A percentile compares a stretch with the other conserved stretches of the same genome.
These are phyloP conservation scores for Tauraco erythrolophus DNA, from an alignment of 2,113 vertebrate species.

Conservation along the genomic window DNA sequence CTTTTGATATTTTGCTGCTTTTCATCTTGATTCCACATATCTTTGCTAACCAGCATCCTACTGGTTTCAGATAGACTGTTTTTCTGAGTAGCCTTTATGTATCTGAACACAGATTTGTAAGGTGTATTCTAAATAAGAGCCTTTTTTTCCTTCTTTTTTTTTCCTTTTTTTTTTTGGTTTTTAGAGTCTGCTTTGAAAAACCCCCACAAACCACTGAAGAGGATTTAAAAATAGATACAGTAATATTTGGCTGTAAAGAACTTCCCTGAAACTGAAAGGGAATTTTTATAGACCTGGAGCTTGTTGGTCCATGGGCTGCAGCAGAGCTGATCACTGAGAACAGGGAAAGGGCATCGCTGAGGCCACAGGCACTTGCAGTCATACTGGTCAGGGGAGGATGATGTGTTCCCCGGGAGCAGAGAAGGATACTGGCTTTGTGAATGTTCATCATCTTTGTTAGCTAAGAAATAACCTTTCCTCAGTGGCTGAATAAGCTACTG, in stretches of 20 bases:
- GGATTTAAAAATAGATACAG: not conserved
- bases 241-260: not conserved
- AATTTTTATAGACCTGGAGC: not conserved
- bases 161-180: not conserved
- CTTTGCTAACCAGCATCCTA: not conserved
- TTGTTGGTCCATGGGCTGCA: not conserved
- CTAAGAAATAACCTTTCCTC: not conserved
- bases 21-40: not conserved
- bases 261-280: not conserved
- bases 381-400: not conserved
- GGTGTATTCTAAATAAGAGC: not conserved
- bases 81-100: not conserved
- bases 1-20: slow-evolving; percentile 1
- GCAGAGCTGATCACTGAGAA: not conserved
- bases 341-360: not conserved
- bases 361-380: not conserved
- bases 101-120: not conserved
- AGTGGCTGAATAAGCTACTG: not conserved
- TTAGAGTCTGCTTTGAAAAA: not conserved
- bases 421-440: not conserved
- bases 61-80: not conserved
- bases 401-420: accelerated
- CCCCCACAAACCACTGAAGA: not conserved
- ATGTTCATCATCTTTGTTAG: not conserved
- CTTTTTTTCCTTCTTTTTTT: too few species aligned